A percentile compares a stretch with the other conserved stretches of the same genome.
Evolutionary conservation across 2,113 vertebrate genomes (phyloP).

Genomic region (Struthio camelus): DNA sequence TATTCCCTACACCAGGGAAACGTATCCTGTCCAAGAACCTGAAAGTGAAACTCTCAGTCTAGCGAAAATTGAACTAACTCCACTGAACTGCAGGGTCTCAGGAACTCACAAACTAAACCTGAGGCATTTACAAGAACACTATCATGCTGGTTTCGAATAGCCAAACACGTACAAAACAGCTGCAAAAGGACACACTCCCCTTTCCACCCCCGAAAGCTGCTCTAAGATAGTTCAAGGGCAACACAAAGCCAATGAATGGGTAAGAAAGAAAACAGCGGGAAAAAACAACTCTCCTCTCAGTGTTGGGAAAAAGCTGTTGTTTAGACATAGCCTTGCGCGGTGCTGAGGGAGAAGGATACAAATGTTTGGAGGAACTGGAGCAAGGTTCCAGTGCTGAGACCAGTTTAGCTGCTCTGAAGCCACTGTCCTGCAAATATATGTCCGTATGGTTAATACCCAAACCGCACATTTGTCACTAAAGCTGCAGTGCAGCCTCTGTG

Average conservation of each 20-base stretch:
- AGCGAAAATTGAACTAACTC: neutral
- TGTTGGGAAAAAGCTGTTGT: neutral
- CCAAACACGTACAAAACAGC: neutral
- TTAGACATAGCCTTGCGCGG: neutral
- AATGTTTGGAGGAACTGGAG: neutral
- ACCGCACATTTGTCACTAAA: neutral
- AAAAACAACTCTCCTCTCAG: neutral
- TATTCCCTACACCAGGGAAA: neutral
- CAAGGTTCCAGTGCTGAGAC: neutral
- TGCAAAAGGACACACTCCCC: neutral
- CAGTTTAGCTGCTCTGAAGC: neutral
- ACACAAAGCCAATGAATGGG: neutral
- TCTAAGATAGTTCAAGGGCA: neutral
- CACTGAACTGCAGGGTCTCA: neutral
- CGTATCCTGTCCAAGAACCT: neutral
- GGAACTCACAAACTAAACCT: neutral
- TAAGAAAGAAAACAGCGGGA: neutral
- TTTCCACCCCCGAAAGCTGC: neutral
- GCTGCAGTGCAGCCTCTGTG: neutral
- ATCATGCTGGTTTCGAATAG: neutral
- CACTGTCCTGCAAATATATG: neutral
- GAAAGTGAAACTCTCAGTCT: conserved; percentile 28
- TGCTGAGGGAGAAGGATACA: neutral
- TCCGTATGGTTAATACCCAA: neutral
- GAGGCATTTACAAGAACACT: neutral